These are phyloP conservation scores for Patella ulyssiponensis DNA, from an alignment of 2,888 invertebrate genomes.

Conservation along the genomic window DNA sequence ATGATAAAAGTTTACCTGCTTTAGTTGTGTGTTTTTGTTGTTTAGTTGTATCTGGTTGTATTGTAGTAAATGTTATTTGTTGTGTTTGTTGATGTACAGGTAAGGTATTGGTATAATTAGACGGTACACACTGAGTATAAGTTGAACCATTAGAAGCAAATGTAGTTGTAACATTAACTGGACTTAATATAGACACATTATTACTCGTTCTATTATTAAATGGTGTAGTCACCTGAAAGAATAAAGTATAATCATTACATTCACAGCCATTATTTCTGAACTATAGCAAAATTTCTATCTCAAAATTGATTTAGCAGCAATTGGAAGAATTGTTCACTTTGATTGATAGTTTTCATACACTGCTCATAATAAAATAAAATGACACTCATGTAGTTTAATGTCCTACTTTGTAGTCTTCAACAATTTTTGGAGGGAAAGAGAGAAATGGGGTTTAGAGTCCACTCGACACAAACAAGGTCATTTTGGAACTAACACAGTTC, in stretches of 20 bases:
- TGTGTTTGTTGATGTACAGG: slow-evolving; percentile 10
- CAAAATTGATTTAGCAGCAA: too few relatives aligned
- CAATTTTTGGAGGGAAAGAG: too few relatives aligned
- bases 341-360: too few relatives aligned
- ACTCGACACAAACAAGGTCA: too few relatives aligned
- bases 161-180: slow-evolving; percentile 46
- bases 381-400: too few relatives aligned
- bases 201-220: slow-evolving; percentile 38
- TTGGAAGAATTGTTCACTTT: too few relatives aligned
- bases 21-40: slow-evolving; percentile 58
- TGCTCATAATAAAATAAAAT: too few relatives aligned
- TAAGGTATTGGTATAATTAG: not conserved
- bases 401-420: too few relatives aligned
- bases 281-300: too few relatives aligned
- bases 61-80: slow-evolving; percentile 29
- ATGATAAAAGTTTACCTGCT: slow-evolving; percentile 47
- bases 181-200: slow-evolving; percentile 51
- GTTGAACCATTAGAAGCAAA: slow-evolving; percentile 47
- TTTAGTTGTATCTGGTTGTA: slow-evolving; percentile 32
- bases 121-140: not conserved
- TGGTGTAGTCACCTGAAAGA: slow-evolving; percentile 31
- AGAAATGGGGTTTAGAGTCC: too few relatives aligned
- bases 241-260: not conserved
- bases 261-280: too few relatives aligned
- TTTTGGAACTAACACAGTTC: too few relatives aligned